Base-by-base conservation (phyloP, 2,888 invertebrate genomes). In the Drosophila koepferae region DNA sequence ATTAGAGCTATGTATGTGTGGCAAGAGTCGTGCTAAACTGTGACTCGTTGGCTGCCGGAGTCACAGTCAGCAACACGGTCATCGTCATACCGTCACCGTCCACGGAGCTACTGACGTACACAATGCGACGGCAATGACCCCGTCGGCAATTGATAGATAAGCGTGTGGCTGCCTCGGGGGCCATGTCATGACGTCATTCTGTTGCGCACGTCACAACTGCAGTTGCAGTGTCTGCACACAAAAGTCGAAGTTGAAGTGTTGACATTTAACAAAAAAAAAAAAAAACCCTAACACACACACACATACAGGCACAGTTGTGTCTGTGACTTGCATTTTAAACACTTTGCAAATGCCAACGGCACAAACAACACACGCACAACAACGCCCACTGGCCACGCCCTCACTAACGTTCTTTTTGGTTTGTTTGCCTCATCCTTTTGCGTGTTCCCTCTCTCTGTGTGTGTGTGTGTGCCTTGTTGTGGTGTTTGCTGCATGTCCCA, bases 221-320 rank as follows among this genome's bases (percentile, higher is more conserved):
- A 38, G 14, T 51, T 38, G 16, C 62, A 58, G 40, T 40, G 28
- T 23, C 40, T 28, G 53, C 71, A 86, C 78, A 85, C 78, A 85
- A 87, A 78, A 89, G 72, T 85, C 85, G 89, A 84, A 89, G 82
- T 84, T 86, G 74, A 89, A 89, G 85, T 84, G 89, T 85, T 86
- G 85, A 86, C 85, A 86, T 89, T 86, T 89, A 80, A 73, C 71
- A 72, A 41, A 41, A 55, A 28, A 55, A 28, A 41, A 8, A 36
- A 48, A 8, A 48, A 23, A 48, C 2, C 16, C 8, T 5, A 3
- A 28, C 4, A 51, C 14, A 51, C 51, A 34, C 10, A 49, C n/a
- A 72, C 20, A 51, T 3, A 55, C 53, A 43, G 53, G 38, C 31
- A 53, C 31, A 53, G 65, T 53, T 70, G 34, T 77, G 74, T 77